Evolutionary conservation across 2,797 vertebrate species (phyloP), one percentile per base, ranked within the genome.

Genomic region (Falco berigora): DNA sequence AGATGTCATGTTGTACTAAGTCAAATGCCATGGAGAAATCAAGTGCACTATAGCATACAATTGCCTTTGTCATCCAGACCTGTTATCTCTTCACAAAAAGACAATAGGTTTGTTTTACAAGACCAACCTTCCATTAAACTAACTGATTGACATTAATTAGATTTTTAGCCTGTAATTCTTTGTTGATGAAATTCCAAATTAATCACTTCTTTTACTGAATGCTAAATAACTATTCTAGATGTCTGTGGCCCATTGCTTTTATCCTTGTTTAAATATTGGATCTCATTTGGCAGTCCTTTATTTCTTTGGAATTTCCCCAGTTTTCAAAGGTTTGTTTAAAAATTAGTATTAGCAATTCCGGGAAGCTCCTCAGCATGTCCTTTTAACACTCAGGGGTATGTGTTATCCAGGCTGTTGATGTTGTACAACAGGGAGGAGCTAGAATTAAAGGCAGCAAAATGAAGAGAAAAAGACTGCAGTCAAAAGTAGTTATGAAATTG

Each of bases 11-110:
- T 96, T 89, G 38, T 77, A 74, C 84, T 74, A 88, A 96, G 91
- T 93, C 92, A 96, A 96, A 97, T 97, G 92, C 95, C 94, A 94
- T 85, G 86, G 96, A 97, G 96, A 96, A 96, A 97, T 95, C 92
- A 92, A 93, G 80, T 52, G 86, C 84, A 67, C 80, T 91, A 89
- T 82, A 90, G 88, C 88, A 82, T 76, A 96, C 94, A 95, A 89
- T 94, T 97, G 88, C 78, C 71, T 94, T 97, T 96, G 95, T 96
- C 91, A 92, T 92, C 86, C 56, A 94, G 88, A 82, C 94, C 92
- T 97, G 92, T 96, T 97, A 95, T 95, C 92, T 87, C 84, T 92
- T 95, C 55, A 86, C 2, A 5, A 58, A 92, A 91, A 89, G 78
- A 94, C 94, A 95, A 91, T 91, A 88, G 71, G 63, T 94, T 96